Evolutionary conservation across 1,140 invertebrate genomes (phyloP).

Genomic region (Penaeus indicus): DNA sequence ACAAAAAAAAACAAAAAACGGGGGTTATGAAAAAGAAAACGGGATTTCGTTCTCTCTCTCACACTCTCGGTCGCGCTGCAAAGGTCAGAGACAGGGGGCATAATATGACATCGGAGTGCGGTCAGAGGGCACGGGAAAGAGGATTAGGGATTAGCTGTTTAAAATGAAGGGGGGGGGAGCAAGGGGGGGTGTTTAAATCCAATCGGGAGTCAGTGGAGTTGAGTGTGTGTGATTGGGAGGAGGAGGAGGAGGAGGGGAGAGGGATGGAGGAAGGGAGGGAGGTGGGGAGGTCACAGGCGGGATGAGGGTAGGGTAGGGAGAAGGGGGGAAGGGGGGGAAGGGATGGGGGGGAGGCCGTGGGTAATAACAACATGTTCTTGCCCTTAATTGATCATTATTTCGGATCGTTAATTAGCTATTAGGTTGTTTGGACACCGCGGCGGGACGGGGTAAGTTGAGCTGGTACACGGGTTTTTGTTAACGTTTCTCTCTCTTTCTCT

Average conservation of each 20-base stretch:
- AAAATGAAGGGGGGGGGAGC: not conserved
- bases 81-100: slow-evolving; percentile 18
- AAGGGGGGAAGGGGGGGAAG: too few relatives aligned
- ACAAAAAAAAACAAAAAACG: slow-evolving; percentile 27
- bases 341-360: too few relatives aligned
- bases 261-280: not conserved
- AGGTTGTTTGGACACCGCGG: too few relatives aligned
- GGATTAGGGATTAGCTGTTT: slow-evolving; percentile 17
- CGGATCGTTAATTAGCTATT: too few relatives aligned
- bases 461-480: too few relatives aligned
- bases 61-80: slow-evolving; percentile 9
- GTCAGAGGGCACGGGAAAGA: slow-evolving; percentile 14
- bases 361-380: too few relatives aligned
- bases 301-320: too few relatives aligned
- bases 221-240: not conserved
- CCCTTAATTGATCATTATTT: too few relatives aligned
- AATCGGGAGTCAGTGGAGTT: slow-evolving; percentile 6
- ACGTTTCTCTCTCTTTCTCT: too few relatives aligned
- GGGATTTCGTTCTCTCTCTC: slow-evolving; percentile 30
- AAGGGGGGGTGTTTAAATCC: not conserved
- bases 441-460: too few relatives aligned
- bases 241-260: not conserved
- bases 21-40: slow-evolving; percentile 55
- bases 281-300: not conserved
- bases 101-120: not conserved